Base-by-base conservation (phyloP, 2,113 vertebrate species). In the Zosterops pallidus region DNA sequence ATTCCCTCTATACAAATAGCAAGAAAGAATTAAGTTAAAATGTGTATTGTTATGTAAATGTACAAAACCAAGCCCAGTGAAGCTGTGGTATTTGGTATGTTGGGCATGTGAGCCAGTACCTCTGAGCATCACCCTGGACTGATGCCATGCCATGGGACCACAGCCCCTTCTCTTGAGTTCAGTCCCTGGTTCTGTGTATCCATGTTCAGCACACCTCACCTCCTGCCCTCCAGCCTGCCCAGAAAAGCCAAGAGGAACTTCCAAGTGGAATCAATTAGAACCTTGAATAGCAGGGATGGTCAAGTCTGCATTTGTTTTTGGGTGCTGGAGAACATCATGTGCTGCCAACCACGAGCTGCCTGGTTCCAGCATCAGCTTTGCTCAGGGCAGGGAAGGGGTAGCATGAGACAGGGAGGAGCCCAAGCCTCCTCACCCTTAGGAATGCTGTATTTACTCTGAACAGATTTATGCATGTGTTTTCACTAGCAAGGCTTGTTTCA, bases 381-480 rank as follows among this genome's bases (percentile, higher is more conserved):
- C 67, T 65, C 44, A 50, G 28, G 6, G 56, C 47, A 71, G 46
- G 64, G 74, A 78, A 87, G 44, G 68, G 42, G 42, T 14, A 24
- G n/a, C 17, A 22, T 12, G 21, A 80, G 72, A 57, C 80, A 57
- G 12, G 64, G 63, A 89, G 80, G 26, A 69, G 46, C 29, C 46
- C 62, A 78, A 2, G 22, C 42, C 65, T 75, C 60, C 65, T 84
- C 67, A 26, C 31, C 47, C 49, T 8, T 24, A 52, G 65, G 49
- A 62, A 70, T 91, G 47, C 57, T 94, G 37, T 26, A 41, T 88
- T 85, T 93, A 88, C 63, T 31, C 78, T 20, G 37, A 56, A 71
- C 14, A 76, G 75, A 80, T 72, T 74, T 79, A 90, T 60, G 53
- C 35, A 80, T 60, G 19, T 70, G 59, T 90, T 94, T 67, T 89